Base-by-base conservation (phyloP, 2,888 invertebrate genomes). In the Lasioglossum morio region DNA sequence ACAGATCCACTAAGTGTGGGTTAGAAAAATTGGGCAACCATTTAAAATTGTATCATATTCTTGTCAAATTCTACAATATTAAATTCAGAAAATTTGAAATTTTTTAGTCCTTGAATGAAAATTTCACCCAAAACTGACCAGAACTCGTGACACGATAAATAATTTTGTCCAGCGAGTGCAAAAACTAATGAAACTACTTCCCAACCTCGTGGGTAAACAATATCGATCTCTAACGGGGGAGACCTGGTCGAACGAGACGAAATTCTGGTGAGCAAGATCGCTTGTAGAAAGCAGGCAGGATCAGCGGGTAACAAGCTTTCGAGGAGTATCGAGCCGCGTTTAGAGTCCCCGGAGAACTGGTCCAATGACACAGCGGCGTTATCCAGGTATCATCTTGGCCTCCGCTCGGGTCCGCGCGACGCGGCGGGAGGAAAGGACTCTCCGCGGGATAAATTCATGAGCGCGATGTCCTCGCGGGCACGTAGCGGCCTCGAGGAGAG, bases 381-480 rank as follows among this genome's bases (percentile, higher is more conserved):
- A 89, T 90, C 81, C 83, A 57, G 69, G 77, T 81, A 81, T 82
- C 79, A 78, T 83, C 85, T 83, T 81, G 66, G 66, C 77, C 46
- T 72, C 69, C 57, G 40, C 30, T 43, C 37, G 37, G 66, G 0
- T 8, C 19, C 66, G 48, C 19, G 60, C 43, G 53, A 10, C 12
- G 40, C 77, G 70, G 72, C 75, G 69, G 37, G 69, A 69, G 37
- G 74, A 73, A 69, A 81, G 84, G 77, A 72, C 78, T 82, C 86
- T 23, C 46, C 72, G 48, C 83, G 81, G 85, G 91, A 91, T 91
- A 91, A 91, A 91, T 91, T 91, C 91, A 91, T 90, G 91, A 91
- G 90, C 91, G 90, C 91, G 90, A 89, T 89, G 90, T 90, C 90
- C 89, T 89, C 91, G 83, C 88, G 86, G 86, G 88, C 82, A 88